These are phyloP conservation scores for Mystacornis crossleyi DNA, from an alignment of 2,113 vertebrate genomes.

Conservation along the genomic window DNA sequence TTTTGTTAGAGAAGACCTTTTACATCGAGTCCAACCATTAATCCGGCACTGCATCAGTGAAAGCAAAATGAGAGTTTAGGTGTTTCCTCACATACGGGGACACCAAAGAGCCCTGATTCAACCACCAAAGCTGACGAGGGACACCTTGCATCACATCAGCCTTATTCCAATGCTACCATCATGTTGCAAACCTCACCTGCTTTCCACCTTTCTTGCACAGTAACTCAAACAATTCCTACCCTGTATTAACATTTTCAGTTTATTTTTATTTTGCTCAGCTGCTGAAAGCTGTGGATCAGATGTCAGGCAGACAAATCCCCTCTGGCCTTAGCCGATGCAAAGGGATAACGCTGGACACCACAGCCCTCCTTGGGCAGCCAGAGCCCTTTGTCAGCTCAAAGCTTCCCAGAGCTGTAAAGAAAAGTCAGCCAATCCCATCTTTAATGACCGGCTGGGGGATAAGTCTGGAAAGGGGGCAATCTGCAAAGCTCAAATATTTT, in stretches of 20 bases:
- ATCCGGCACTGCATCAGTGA: no score
- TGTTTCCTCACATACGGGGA: not conserved
- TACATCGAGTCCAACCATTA: not conserved
- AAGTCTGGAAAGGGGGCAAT: not conserved
- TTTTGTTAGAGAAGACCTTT: not conserved
- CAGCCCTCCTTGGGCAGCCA: not conserved
- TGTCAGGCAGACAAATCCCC: not conserved
- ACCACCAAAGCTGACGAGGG: rapidly evolving
- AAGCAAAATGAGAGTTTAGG: not conserved
- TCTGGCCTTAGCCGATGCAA: not conserved
- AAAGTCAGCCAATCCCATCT: not conserved
- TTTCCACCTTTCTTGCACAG: not conserved
- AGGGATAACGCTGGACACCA: not conserved
- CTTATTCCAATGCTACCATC: not conserved
- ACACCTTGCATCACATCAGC: rapidly evolving
- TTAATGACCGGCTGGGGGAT: not conserved
- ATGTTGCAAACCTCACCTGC: not conserved
- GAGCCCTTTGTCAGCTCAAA: not conserved
- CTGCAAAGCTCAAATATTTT: not conserved
- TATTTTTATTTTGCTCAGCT: not conserved
- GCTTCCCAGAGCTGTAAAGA: not conserved
- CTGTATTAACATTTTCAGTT: not conserved
- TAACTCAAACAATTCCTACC: not conserved
- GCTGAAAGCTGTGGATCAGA: not conserved
- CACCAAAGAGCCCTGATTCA: not conserved